Percentiles rank a stretch among this genome's conserved stretches.
phyloP scores from a whole-genome alignment of 2,797 vertebrate species.

The Pitangus sulphuratus region DNA sequence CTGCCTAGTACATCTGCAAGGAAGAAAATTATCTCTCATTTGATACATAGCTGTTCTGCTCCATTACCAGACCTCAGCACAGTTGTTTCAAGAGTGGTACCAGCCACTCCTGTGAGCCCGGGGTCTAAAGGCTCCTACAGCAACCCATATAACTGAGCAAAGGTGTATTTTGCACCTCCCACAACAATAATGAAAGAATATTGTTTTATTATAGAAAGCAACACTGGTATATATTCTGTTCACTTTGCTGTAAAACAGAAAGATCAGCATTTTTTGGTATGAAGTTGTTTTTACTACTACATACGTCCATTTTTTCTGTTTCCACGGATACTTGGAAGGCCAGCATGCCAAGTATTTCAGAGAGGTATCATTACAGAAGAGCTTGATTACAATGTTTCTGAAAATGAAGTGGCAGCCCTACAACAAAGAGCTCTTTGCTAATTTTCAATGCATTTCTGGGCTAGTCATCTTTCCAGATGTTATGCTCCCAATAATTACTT shows the following conservation, averaged over 20 bases:
- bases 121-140: neutral
- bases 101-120: neutral
- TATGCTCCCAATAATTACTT: neutral
- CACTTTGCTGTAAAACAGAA: neutral
- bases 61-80: neutral
- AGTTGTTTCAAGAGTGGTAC: neutral
- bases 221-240: neutral
- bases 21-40: neutral
- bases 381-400: neutral
- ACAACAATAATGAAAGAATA: neutral
- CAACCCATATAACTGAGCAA: neutral
- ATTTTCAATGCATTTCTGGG: neutral
- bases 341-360: neutral
- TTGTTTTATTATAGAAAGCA: neutral
- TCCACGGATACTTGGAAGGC: neutral
- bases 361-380: neutral
- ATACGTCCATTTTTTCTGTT: neutral
- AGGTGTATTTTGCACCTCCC: neutral
- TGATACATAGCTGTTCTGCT: neutral
- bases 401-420: neutral
- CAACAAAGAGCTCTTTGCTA: neutral
- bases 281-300: neutral
- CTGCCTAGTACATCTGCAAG: neutral
- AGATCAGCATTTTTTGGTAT: neutral
- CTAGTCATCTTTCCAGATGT: neutral